phyloP scores from a whole-genome alignment of 2,797 vertebrate genomes.

The Numenius phaeopus region DNA sequence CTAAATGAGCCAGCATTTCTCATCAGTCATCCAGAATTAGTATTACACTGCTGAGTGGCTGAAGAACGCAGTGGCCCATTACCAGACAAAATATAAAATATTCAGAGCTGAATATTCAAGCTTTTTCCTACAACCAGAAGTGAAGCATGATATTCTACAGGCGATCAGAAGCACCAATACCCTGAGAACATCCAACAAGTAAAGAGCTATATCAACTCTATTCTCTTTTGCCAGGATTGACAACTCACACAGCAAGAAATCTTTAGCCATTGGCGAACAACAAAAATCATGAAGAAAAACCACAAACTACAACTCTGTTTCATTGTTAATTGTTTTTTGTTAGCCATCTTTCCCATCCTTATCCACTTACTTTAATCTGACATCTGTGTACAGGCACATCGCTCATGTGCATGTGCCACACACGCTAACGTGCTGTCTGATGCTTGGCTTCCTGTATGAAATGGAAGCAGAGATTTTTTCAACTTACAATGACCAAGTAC shows the following conservation, averaged over 20 bases:
- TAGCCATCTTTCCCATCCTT: background rate
- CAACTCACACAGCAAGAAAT: background rate
- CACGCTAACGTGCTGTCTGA: background rate
- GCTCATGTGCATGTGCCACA: background rate
- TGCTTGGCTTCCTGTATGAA: background rate
- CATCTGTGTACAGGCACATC: background rate
- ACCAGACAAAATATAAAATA: conserved; percentile 2
- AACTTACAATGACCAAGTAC: background rate
- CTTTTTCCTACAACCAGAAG: background rate
- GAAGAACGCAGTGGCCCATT: background rate
- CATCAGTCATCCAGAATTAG: background rate
- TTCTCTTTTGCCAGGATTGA: background rate
- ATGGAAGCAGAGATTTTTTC: background rate
- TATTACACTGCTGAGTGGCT: background rate
- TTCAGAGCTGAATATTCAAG: background rate
- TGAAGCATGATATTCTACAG: background rate
- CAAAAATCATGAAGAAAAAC: background rate
- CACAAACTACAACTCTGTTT: background rate
- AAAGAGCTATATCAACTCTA: background rate
- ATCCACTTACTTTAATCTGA: background rate
- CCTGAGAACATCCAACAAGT: background rate
- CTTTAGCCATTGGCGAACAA: background rate
- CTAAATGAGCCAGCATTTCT: background rate
- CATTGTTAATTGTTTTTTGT: background rate
- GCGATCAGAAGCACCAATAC: background rate